Conservation (phyloP, 2,888 invertebrate species). For the Flexamia atlantica region DNA sequence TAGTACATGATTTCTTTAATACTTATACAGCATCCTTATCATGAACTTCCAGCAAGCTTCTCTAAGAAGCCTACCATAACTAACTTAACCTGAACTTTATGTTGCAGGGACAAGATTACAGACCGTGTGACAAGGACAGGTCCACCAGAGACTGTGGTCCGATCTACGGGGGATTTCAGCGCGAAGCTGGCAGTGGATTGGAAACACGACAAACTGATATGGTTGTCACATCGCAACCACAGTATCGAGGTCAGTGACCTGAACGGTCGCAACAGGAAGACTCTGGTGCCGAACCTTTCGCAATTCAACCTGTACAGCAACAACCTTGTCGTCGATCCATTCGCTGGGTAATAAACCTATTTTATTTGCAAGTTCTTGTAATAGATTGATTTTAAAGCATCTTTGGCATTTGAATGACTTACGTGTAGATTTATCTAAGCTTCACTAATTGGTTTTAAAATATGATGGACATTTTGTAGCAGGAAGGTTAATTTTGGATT, state of each 20-base stretch:
- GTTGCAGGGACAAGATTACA: not conserved
- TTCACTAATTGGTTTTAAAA: too few species aligned
- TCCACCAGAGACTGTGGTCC: not conserved
- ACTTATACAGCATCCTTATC: too few species aligned
- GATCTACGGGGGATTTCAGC: not conserved
- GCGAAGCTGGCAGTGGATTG: constrained; percentile 15
- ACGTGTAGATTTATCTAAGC: too few species aligned
- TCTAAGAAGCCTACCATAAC: too few species aligned
- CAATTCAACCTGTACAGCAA: not conserved
- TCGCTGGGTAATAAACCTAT: not conserved
- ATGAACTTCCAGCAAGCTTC: too few species aligned
- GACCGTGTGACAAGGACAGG: not conserved
- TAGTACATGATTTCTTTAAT: too few species aligned
- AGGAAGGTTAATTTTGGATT: too few species aligned
- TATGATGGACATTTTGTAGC: too few species aligned
- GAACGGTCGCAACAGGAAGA: not conserved
- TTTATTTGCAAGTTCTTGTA: too few species aligned
- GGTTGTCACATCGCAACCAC: not conserved
- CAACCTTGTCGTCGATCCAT: constrained; percentile 38
- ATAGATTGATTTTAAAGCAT: too few species aligned
- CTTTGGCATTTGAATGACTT: too few species aligned
- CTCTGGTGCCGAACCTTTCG: not conserved
- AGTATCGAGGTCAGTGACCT: not conserved
- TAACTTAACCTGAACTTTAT: too few species aligned
- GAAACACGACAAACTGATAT: constrained; percentile 15